Percentiles rank a stretch among this genome's conserved stretches.
phyloP scores from a whole-genome alignment of 2,113 vertebrate species.

The Oenanthe oenanthe region DNA sequence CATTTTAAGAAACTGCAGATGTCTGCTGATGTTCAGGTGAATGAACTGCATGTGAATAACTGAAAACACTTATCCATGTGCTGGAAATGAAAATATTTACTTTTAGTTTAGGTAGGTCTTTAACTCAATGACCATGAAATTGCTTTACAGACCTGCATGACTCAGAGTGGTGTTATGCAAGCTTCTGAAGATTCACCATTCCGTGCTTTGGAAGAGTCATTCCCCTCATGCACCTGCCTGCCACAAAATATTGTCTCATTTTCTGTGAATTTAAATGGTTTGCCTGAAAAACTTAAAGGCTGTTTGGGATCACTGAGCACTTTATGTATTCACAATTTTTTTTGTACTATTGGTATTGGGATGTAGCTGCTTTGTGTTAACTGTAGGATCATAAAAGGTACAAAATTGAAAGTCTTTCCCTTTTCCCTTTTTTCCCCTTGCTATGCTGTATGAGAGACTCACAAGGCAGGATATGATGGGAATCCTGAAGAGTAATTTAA shows the following conservation, averaged over 20 bases:
- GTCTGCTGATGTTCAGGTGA: neutral
- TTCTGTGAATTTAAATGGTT: neutral
- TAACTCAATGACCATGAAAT: neutral
- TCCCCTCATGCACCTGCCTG: neutral
- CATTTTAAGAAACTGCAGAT: neutral
- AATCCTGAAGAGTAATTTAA: neutral
- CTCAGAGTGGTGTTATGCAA: neutral
- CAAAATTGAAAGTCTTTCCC: neutral
- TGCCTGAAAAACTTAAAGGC: neutral
- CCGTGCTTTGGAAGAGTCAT: fast-evolving
- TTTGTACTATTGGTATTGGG: neutral
- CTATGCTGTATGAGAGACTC: neutral
- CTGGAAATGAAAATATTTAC: neutral
- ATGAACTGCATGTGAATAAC: neutral
- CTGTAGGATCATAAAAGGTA: neutral
- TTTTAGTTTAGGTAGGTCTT: neutral
- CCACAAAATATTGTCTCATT: neutral
- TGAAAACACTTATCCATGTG: neutral
- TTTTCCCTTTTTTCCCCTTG: neutral
- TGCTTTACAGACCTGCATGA: neutral
- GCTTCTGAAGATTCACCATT: neutral
- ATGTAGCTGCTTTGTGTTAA: neutral
- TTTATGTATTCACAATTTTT: neutral
- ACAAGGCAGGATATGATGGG: neutral
- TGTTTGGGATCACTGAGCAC: neutral